phyloP scores from a whole-genome alignment of 2,113 vertebrate species.

The Crotalus horridus region DNA sequence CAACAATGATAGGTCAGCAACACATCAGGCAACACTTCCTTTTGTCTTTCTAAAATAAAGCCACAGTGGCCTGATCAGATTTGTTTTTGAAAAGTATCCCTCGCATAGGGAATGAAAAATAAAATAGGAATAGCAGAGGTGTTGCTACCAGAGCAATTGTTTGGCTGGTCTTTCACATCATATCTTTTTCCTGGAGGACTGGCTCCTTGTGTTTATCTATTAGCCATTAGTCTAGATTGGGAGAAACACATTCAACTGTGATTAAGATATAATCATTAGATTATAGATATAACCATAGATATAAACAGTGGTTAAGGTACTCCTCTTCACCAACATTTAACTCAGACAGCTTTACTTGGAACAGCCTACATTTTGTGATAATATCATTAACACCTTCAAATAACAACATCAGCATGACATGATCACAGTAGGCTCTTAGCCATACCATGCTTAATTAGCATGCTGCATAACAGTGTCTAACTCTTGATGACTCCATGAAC shows the following conservation, averaged over 20 bases:
- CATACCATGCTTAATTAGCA: background rate
- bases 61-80: background rate
- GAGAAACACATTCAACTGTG: background rate
- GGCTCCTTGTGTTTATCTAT: background rate
- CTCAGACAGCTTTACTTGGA: background rate
- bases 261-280: background rate
- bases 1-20: background rate
- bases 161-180: background rate
- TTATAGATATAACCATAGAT: background rate
- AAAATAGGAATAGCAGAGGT: background rate
- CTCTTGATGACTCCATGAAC: background rate
- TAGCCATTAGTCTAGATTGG: background rate
- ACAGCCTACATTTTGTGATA: too few relatives aligned
- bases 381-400: too few relatives aligned
- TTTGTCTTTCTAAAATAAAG: background rate
- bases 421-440: background rate
- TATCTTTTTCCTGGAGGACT: background rate
- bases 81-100: background rate
- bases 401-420: background rate
- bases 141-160: background rate
- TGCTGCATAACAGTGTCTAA: background rate
- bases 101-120: background rate
- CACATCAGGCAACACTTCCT: background rate
- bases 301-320: background rate
- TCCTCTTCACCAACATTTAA: background rate